These are phyloP conservation scores for Cerastis rubricosa DNA, from an alignment of 2,888 invertebrate species.

Conservation along the genomic window DNA sequence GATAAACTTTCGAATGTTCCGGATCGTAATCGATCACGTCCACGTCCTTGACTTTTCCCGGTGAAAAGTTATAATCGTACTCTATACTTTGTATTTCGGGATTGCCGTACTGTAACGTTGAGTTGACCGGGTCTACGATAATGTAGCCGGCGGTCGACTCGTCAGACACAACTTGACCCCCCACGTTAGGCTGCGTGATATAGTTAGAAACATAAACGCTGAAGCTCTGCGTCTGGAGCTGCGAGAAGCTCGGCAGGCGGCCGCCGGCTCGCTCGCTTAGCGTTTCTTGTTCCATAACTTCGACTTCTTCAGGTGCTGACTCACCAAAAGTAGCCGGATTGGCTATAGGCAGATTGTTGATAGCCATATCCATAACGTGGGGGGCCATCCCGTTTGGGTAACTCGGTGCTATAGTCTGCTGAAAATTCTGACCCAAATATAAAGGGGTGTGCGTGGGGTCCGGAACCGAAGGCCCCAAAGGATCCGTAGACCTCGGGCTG, in stretches of 20 bases:
- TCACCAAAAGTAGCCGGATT: constrained; percentile 97
- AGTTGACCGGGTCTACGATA: constrained; percentile 85
- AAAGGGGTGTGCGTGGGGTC: constrained; percentile 91
- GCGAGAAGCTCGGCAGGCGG: constrained; percentile 92
- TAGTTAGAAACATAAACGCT: constrained; percentile 91
- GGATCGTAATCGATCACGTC: constrained; percentile 81
- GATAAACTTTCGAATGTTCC: constrained; percentile 82
- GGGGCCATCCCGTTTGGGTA: constrained; percentile 97
- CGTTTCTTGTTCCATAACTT: constrained; percentile 88
- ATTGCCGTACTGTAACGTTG: constrained; percentile 82
- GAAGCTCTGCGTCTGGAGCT: constrained; percentile 91
- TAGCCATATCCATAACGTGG: constrained; percentile 95
- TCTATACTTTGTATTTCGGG: constrained; percentile 82
- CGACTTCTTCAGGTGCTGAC: constrained; percentile 87
- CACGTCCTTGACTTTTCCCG: constrained; percentile 80
- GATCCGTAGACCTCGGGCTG: constrained; percentile 91
- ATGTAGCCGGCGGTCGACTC: constrained; percentile 89
- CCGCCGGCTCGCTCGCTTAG: constrained; percentile 82
- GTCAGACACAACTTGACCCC: constrained; percentile 92
- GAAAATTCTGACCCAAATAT: constrained; percentile 91
- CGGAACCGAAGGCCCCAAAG: constrained; percentile 91
- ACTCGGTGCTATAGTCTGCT: constrained; percentile 92
- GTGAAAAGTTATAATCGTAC: constrained; percentile 84
- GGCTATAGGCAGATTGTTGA: constrained; percentile 92
- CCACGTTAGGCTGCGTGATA: constrained; percentile 93